phyloP scores from a whole-genome alignment of 2,888 invertebrate genomes.

The Andrena fulva region DNA sequence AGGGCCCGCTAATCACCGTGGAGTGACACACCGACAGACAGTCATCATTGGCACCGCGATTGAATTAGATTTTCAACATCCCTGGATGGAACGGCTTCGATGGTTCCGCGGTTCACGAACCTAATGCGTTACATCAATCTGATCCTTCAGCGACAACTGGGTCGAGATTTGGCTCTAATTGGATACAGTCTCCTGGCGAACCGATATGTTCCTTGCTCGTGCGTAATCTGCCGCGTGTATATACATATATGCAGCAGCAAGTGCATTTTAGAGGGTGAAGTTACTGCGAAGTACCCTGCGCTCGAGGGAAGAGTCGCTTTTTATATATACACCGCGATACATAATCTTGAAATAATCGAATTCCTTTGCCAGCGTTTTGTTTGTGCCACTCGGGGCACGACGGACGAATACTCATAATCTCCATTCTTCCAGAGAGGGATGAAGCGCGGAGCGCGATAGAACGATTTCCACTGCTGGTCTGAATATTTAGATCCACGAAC shows the following conservation, averaged over 20 bases:
- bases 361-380: neutral
- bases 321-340: neutral
- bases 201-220: constrained; percentile 42
- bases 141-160: constrained; percentile 55
- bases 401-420: neutral
- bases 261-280: neutral
- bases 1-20: neutral
- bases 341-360: neutral
- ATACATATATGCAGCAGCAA: neutral
- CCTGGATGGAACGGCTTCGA: constrained; percentile 29
- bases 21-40: neutral
- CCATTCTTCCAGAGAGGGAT: neutral
- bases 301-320: neutral
- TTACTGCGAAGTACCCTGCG: neutral
- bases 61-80: neutral
- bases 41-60: constrained; percentile 27
- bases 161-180: constrained; percentile 57
- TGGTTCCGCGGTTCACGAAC: constrained; percentile 16
- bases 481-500: neutral
- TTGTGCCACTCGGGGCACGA: neutral
- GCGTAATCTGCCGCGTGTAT: constrained; percentile 16
- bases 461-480: neutral
- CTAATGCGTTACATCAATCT: constrained; percentile 58
- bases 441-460: neutral
- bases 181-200: constrained; percentile 48